Evolutionary conservation across 1,140 invertebrate genomes (phyloP).

Genomic region (Diabrotica undecimpunctata): DNA sequence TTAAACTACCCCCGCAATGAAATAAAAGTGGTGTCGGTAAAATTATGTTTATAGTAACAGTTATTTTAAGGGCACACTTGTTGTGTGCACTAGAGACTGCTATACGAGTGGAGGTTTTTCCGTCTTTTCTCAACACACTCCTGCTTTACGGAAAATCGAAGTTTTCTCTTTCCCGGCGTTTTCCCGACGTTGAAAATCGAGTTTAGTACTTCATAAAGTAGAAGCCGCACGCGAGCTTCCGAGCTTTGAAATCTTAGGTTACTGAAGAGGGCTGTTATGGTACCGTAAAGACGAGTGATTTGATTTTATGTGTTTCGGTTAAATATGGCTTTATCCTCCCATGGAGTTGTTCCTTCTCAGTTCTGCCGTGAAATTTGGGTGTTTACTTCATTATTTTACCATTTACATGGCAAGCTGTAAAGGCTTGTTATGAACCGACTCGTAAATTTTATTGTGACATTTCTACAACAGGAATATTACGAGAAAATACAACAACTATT

Average conservation of each 20-base stretch:
- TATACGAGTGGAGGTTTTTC: conserved; percentile 3
- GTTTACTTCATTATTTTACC: background rate
- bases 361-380: background rate
- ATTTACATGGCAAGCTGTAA: background rate
- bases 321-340: conserved; percentile 44
- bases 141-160: background rate
- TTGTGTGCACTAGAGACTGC: conserved; percentile 39
- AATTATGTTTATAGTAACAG: conserved; percentile 50
- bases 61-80: conserved; percentile 48
- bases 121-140: conserved; percentile 5
- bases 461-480: too few relatives aligned
- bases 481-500: too few relatives aligned
- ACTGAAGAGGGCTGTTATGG: conserved; percentile 45
- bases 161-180: conserved; percentile 9
- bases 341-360: conserved; percentile 6
- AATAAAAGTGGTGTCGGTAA: conserved; percentile 44
- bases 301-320: conserved; percentile 48
- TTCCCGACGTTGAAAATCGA: conserved; percentile 18
- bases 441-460: too few relatives aligned
- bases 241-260: conserved; percentile 46
- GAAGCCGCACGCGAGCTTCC: conserved; percentile 45
- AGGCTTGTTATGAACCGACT: too few relatives aligned
- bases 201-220: conserved; percentile 49
- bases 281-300: conserved; percentile 47
- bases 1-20: conserved; percentile 33